These are phyloP conservation scores for Cyanoramphus novaezelandiae DNA, from an alignment of 2,113 vertebrate genomes.

Conservation along the genomic window DNA sequence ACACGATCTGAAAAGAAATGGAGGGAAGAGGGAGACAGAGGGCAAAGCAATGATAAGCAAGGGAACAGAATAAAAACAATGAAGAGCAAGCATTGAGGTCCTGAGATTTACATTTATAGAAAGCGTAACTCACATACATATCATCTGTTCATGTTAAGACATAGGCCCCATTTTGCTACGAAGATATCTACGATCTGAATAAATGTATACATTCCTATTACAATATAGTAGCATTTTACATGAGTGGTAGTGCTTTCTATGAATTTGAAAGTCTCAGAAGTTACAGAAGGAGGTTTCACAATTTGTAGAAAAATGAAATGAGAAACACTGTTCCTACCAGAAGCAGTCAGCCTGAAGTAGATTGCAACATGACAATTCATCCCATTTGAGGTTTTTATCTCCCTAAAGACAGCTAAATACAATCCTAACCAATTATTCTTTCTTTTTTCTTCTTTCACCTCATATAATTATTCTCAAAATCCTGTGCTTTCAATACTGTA, in stretches of 20 bases:
- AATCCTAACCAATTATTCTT: background rate
- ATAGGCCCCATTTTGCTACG: background rate
- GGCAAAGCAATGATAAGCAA: background rate
- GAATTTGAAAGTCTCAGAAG: background rate
- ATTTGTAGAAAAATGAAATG: background rate
- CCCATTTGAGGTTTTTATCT: background rate
- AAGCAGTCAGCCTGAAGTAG: background rate
- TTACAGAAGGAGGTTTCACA: background rate
- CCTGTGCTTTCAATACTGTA: slow-evolving; percentile 13
- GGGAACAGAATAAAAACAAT: background rate
- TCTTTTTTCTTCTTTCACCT: background rate
- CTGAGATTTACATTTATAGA: background rate
- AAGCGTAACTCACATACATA: background rate
- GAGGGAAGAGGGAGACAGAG: background rate
- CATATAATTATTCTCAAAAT: background rate
- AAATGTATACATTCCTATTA: background rate
- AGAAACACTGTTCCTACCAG: background rate
- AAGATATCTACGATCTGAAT: background rate
- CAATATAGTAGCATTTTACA: background rate
- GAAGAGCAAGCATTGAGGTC: background rate
- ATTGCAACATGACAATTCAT: background rate
- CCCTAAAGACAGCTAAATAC: background rate
- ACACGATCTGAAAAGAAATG: background rate
- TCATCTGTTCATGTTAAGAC: background rate
- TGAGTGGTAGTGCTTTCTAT: background rate